Evolutionary conservation across 2,113 vertebrate genomes (phyloP).

Genomic region (Percina caprodes): DNA sequence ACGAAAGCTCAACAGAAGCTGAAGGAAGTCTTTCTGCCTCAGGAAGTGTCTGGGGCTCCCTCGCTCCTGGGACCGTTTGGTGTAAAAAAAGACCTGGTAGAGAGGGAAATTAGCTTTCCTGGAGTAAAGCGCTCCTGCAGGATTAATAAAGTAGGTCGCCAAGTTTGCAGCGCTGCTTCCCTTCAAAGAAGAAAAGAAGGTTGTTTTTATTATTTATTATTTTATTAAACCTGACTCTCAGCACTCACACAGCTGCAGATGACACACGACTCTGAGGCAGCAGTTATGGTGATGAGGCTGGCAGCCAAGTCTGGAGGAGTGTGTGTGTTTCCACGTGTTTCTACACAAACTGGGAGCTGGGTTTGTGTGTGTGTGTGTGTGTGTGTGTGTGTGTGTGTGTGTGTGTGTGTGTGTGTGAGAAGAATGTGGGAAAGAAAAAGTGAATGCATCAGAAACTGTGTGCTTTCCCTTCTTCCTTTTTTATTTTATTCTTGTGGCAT

Average conservation of each 20-base stretch:
- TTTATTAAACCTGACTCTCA: conserved; percentile 24
- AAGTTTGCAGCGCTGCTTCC: background rate
- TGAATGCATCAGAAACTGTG: background rate
- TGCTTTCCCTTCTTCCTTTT: background rate
- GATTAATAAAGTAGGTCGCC: conserved; percentile 19
- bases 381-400: conserved; percentile 1
- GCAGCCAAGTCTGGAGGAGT: background rate
- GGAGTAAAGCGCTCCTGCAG: conserved; percentile 11
- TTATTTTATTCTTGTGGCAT: too few species aligned
- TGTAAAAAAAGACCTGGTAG: background rate
- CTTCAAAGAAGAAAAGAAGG: conserved; percentile 8
- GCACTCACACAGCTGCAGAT: conserved; percentile 7
- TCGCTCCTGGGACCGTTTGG: background rate
- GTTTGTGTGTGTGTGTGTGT: conserved; percentile 2
- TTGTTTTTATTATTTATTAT: too few species aligned
- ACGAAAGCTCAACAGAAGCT: background rate
- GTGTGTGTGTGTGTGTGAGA: background rate
- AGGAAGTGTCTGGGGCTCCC: background rate
- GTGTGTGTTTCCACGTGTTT: background rate
- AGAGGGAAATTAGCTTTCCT: conserved; percentile 20
- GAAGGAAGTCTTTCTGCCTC: background rate
- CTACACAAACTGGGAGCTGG: background rate
- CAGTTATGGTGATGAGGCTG: background rate
- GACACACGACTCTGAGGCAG: background rate
- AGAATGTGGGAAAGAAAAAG: background rate